Base-by-base conservation (phyloP, 1,140 invertebrate genomes). In the Nymphalis io region DNA sequence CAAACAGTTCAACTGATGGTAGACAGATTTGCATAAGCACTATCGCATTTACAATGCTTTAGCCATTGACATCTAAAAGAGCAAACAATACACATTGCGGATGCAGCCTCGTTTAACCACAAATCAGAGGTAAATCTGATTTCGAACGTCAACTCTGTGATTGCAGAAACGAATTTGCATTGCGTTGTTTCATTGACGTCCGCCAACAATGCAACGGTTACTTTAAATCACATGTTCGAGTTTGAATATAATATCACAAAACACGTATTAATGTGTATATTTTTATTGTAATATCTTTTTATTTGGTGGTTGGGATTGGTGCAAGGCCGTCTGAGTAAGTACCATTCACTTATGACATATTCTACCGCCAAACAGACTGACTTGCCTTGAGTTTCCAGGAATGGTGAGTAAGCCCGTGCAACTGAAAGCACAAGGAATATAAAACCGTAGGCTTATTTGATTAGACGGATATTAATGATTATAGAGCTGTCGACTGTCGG, bases 71-170 rank as follows among this genome's bases (percentile, higher is more conserved):
- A 46, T 46, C 44, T 46, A 46, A 46, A 46, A 46, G 44, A 33
- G 44, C 44, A 46, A 46, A 46, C 44, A 46, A 46, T 46, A 46
- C 40, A 42, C 44, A 46, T 46, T 46, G 44, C 44, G 44, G 44
- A 46, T n/a, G 44, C 44, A 62, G 64, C 76, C 70, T 77, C 74
- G 76, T 68, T 72, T 70, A 80, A 76, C 84, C 86, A 85, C 83
- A 85, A 87, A 85, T 87, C 83, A 88, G 81, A 73, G 77, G 79
- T 80, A 87, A 88, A 88, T 88, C 86, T 84, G 81, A 88, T 88
- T 87, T 82, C 72, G 83, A 83, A 76, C 79, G 78, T 79, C 68
- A 53, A 44, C 75, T 72, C 74, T 76, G 81, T 85, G 83, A 87
- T 87, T 87, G 83, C 84, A 72, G 82, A 79, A 84, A 85, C 83